Base-by-base conservation (phyloP, 1,140 invertebrate species). In the Drosophila ambigua region DNA sequence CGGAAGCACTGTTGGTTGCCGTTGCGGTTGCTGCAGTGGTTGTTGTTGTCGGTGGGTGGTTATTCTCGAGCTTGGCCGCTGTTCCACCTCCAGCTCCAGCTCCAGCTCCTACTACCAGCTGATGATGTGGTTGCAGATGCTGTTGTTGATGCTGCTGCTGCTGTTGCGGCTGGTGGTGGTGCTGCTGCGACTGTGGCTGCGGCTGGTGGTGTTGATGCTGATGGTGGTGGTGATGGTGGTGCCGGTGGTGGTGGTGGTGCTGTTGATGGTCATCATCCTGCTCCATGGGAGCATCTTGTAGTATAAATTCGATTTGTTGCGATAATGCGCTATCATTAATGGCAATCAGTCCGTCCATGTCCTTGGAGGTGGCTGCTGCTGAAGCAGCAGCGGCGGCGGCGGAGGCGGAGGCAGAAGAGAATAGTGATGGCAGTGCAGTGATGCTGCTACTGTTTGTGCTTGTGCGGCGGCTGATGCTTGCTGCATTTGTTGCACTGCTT, bases 231-330 rank as follows among this genome's bases (percentile, higher is more conserved):
- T 49, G 60, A 24, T 35, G 58, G 51, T 39, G 69, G 24, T 51
- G 59, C 28, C 31, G 51, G 35, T 39, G 39, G 23, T 65, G 57
- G 20, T 43, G 74, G 9, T 43, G 77, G 26, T 64, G 64, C 62
- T 67, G 59, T 23, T 89, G 80, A 44, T 85, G 75, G 58, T 90
- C 79, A 35, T 83, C 77, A 71, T 80, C 87, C 57, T 88, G 87
- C 90, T 91, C 90, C 87, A 91, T 91, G 76, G 90, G 90, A 87
- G 90, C 90, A 75, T 91, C 90, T 77, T 91, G 90, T 68, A 91
- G 73, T 72, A 91, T 91, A 91, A 91, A 91, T 91, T 91, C 90
- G 89, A 91, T 91, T 90, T 91, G 90, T 91, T 91, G 90, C 76
- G 90, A 91, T 75, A 91, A 75, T 72, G 90, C 84, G 81, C 83